These are phyloP conservation scores for Monodelphis domestica DNA, from an alignment of 2,797 vertebrate genomes.

Conservation along the genomic window DNA sequence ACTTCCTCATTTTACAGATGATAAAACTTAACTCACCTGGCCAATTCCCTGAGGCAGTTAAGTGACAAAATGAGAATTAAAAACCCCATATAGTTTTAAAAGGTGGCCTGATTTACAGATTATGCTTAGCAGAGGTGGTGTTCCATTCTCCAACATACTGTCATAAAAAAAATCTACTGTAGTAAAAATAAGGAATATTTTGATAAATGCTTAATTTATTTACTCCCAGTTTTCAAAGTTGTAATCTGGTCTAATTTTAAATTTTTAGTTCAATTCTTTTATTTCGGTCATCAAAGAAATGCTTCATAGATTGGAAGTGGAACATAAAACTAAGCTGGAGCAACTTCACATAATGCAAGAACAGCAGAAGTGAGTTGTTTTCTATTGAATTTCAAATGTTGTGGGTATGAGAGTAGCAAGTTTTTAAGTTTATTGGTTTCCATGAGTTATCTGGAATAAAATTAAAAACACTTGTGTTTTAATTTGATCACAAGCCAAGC, in stretches of 20 bases:
- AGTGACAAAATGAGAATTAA: background rate
- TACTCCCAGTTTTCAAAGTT: slow-evolving; percentile 57
- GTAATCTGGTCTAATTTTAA: slow-evolving; percentile 74
- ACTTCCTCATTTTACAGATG: background rate
- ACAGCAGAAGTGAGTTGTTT: slow-evolving; percentile 93
- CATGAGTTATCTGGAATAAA: background rate
- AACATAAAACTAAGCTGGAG: slow-evolving; percentile 98
- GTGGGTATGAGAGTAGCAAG: background rate
- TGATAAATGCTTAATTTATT: slow-evolving; percentile 40
- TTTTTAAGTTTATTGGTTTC: background rate
- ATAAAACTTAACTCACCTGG: background rate
- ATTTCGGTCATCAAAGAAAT: slow-evolving; percentile 98
- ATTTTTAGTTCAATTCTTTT: slow-evolving; percentile 96
- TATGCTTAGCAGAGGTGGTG: background rate
- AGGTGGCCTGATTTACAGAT: background rate
- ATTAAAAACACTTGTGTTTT: slow-evolving; percentile 44
- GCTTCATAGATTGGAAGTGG: slow-evolving; percentile 94
- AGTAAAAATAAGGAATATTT: slow-evolving; percentile 20
- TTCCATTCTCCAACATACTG: background rate
- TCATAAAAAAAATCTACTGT: background rate
- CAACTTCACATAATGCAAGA: slow-evolving; percentile 98
- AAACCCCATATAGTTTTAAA: background rate
- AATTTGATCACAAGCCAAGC: slow-evolving; percentile 12
- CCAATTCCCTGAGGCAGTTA: background rate
- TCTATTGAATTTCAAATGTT: background rate